Evolutionary conservation across 1,140 invertebrate genomes (phyloP).

Genomic region (Anoplophora glabripennis): DNA sequence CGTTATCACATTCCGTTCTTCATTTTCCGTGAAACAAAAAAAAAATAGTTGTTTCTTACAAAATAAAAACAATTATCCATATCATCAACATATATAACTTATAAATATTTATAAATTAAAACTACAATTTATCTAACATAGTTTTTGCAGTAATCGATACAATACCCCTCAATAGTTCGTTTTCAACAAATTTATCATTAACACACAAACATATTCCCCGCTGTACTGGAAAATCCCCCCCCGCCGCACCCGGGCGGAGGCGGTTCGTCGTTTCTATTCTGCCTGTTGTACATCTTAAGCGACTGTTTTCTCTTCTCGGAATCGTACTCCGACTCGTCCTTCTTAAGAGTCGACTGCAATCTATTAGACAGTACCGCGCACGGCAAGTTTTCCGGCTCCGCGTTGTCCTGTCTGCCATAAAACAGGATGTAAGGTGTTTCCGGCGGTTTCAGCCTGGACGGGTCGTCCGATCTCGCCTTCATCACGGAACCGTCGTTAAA

Average conservation of each 20-base stretch:
- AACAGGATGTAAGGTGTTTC: conserved; percentile 83
- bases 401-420: conserved; percentile 53
- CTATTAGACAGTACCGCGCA: conserved; percentile 25
- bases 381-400: conserved; percentile 37
- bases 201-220: conserved; percentile 44
- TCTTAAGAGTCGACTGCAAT: conserved; percentile 32
- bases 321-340: conserved; percentile 39
- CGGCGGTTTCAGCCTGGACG: conserved; percentile 63
- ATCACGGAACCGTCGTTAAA: conserved; percentile 77
- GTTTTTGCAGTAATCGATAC: background rate
- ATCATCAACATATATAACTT: background rate
- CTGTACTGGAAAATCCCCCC: conserved; percentile 35
- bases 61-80: background rate
- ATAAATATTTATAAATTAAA: background rate
- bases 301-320: conserved; percentile 26
- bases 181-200: conserved; percentile 21
- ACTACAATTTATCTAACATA: background rate
- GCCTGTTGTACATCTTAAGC: conserved; percentile 23
- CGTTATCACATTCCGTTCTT: too few relatives aligned
- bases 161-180: conserved; percentile 1
- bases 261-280: conserved; percentile 42
- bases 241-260: conserved; percentile 47
- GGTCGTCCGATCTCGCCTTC: conserved; percentile 54
- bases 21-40: too few relatives aligned
- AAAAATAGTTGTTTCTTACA: background rate